phyloP scores from a whole-genome alignment of 2,888 invertebrate genomes.

The Platycheirus rosarum region DNA sequence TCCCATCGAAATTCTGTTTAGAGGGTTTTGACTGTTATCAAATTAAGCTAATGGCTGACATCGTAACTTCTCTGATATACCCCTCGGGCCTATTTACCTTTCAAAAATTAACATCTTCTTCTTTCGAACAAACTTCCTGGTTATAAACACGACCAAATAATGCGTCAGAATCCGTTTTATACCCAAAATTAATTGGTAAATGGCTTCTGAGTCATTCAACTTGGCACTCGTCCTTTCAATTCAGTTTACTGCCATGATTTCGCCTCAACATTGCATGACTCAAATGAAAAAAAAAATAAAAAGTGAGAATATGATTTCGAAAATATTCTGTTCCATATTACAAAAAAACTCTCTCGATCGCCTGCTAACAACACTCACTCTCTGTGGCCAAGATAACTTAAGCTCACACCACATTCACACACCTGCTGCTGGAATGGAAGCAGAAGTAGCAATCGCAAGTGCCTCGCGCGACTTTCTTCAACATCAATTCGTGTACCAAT shows the following conservation, averaged over 20 bases:
- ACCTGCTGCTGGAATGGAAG: slow-evolving; percentile 41
- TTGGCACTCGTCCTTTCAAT: not conserved
- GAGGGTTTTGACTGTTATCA: too few species aligned
- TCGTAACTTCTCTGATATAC: too few species aligned
- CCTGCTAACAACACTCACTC: slow-evolving; percentile 52
- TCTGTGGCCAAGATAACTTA: slow-evolving; percentile 58
- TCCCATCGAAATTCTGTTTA: too few species aligned
- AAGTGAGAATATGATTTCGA: not conserved
- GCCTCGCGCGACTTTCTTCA: slow-evolving; percentile 70
- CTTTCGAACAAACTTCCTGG: not conserved
- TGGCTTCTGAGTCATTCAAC: not conserved
- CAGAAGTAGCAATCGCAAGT: slow-evolving; percentile 53
- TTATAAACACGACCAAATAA: not conserved
- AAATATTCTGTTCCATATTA: not conserved
- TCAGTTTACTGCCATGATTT: not conserved
- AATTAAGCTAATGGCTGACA: too few species aligned
- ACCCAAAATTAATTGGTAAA: not conserved
- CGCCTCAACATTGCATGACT: not conserved
- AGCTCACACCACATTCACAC: slow-evolving; percentile 58
- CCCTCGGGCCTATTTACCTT: too few species aligned
- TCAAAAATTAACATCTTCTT: too few species aligned
- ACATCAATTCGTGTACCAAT: slow-evolving; percentile 74
- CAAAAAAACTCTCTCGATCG: not conserved
- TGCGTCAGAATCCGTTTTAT: not conserved
- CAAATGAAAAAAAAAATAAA: not conserved